Evolutionary conservation across 2,113 vertebrate species (phyloP), one percentile per base, ranked within the genome.

Genomic region (Otis tarda): DNA sequence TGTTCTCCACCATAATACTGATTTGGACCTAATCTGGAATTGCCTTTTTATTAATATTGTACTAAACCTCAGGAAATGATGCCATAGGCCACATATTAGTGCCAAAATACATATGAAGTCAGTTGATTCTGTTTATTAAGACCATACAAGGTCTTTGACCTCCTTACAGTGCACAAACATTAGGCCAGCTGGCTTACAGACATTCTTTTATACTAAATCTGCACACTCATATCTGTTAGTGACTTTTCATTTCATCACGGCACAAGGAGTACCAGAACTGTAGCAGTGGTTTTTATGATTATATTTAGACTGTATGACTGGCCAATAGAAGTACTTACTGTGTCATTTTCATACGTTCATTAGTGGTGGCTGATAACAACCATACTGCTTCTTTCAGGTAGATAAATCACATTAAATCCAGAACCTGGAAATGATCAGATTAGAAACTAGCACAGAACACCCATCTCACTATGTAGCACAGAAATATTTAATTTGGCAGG

Each of bases 1-100:
- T 87, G 41, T 82, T 96, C 93, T 92, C 75, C 53, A 83, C 80
- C 45, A 60, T 22, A 77, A 63, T 95, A 91, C 76, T 95, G 93
- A 92, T 97, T 90, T 96, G 73, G 80, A 76, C 89, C 39, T 97
- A 95, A 97, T 98, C 97, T 97, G 92, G 68, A 97, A 91, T 96
- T 96, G 83, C 52, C 74, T 67, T 96, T 97, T 97, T 97, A 98
- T 98, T 98, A 97, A 97, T 97, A 97, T 97, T 94, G 60, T 81
- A 93, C 96, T 98, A 98, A 98, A 97, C 90, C 95, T 91, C 97
- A 98, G 98, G 98, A 98, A 98, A 98, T 97, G 95, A 97, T 98
- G 97, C 94, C 97, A 97, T 97, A 97, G 97, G 97, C 96, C 97
- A 97, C 95, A 95, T 98, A 97, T 98, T 97, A 98, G 94, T 97